Conservation (phyloP, 1,140 invertebrate species). For the Drosophila santomea region DNA sequence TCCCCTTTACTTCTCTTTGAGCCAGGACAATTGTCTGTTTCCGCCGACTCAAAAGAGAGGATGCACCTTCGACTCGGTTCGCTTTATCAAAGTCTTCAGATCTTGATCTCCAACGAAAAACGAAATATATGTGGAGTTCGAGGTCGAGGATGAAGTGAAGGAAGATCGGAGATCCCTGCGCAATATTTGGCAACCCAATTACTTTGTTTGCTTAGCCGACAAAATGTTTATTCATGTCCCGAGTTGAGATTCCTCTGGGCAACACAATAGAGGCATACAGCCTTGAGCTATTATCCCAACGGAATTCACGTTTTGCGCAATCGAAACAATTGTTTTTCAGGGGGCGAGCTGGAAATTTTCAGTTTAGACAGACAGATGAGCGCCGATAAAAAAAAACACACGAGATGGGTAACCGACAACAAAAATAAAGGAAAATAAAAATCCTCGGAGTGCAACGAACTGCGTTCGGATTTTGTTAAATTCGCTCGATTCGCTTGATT, state of each 20-base stretch:
- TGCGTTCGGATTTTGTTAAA: constrained; percentile 24
- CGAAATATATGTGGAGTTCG: background rate
- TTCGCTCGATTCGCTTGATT: background rate
- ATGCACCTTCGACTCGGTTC: constrained; percentile 33
- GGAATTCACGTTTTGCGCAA: constrained; percentile 68
- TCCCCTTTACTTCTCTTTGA: background rate
- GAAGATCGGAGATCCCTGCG: constrained; percentile 40
- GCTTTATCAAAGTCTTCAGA: constrained; percentile 10
- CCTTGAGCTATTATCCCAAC: constrained; percentile 77
- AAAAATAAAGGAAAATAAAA: constrained; percentile 34
- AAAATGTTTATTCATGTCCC: constrained; percentile 73
- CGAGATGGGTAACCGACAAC: constrained; percentile 10
- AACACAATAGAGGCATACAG: constrained; percentile 72
- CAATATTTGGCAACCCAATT: constrained; percentile 80
- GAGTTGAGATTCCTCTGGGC: constrained; percentile 1
- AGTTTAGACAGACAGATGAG: constrained; percentile 28
- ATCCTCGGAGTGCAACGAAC: constrained; percentile 40
- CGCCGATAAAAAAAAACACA: constrained; percentile 56
- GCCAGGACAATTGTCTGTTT: constrained; percentile 48
- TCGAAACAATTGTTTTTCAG: constrained; percentile 69
- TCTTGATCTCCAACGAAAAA: constrained; percentile 17
- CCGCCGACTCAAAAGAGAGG: constrained; percentile 38
- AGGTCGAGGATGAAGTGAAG: background rate
- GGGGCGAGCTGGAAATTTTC: constrained; percentile 19
- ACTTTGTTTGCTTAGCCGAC: constrained; percentile 74